phyloP scores from a whole-genome alignment of 1,140 invertebrate genomes.

The Trachelipus rathkii region DNA sequence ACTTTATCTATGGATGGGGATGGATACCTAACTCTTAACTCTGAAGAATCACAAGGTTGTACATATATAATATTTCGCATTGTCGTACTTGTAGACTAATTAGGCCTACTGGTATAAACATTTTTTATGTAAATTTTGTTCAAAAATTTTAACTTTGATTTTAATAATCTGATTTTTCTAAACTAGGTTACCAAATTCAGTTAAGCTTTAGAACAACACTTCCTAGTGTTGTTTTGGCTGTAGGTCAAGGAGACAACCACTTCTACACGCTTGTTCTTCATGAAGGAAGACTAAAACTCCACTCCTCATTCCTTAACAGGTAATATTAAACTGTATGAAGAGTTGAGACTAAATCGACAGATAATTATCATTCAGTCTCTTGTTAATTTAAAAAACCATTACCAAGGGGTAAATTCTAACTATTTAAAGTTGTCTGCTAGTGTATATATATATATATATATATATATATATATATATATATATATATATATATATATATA shows the following conservation, averaged over 20 bases:
- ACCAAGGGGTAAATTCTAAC: too few species aligned
- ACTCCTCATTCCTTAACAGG: conserved; percentile 78
- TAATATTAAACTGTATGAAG: background rate
- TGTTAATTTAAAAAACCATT: too few species aligned
- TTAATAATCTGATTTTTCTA: background rate
- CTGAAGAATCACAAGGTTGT: conserved; percentile 52
- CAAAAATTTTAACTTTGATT: background rate
- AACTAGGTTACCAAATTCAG: conserved; percentile 67
- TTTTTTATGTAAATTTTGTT: background rate
- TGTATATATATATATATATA: too few species aligned
- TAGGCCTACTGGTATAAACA: too few species aligned
- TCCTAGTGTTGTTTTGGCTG: conserved; percentile 74
- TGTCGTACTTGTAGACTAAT: too few species aligned
- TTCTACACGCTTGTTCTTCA: conserved; percentile 77
- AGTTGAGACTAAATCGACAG: too few species aligned
- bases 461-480: too few species aligned
- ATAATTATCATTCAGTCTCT: too few species aligned
- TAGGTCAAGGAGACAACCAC: conserved; percentile 68
- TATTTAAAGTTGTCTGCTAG: too few species aligned
- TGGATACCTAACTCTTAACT: conserved; percentile 72
- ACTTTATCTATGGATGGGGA: conserved; percentile 77
- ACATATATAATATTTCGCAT: too few species aligned
- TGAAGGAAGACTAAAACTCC: conserved; percentile 74
- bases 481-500: too few species aligned
- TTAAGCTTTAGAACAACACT: conserved; percentile 87